A percentile compares a stretch with the other conserved stretches of the same genome.
Conservation (phyloP, 2,888 invertebrate species). For the Diarsia mendica region DNA sequence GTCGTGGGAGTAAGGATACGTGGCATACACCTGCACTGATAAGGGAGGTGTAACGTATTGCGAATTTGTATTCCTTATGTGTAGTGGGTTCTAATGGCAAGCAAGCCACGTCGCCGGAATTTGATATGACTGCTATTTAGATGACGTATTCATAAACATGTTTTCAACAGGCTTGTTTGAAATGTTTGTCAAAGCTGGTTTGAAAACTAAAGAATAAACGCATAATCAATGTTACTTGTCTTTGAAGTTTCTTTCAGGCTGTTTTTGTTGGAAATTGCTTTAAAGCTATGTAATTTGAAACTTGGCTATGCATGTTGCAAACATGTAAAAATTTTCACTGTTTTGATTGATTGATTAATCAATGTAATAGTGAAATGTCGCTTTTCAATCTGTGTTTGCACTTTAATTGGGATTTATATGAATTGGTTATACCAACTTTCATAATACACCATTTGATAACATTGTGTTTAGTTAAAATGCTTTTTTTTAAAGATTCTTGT, state of each 20-base stretch:
- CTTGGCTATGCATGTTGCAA: not conserved
- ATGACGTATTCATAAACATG: conserved; percentile 47
- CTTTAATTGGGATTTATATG: not conserved
- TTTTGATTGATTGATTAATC: not conserved
- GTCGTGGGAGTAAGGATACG: conserved; percentile 42
- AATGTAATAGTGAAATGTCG: not conserved
- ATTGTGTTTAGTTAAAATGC: not conserved
- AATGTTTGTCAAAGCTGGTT: not conserved
- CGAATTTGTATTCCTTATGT: conserved; percentile 52
- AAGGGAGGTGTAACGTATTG: conserved; percentile 31
- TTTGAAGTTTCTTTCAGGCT: not conserved
- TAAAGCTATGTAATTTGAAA: too few species aligned
- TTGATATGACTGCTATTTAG: conserved; percentile 40
- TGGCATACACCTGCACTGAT: conserved; percentile 58
- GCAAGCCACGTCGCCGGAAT: conserved; percentile 46
- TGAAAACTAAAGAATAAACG: not conserved
- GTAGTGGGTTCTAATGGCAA: conserved; percentile 24
- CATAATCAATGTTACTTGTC: not conserved
- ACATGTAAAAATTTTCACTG: not conserved
- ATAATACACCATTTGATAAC: not conserved
- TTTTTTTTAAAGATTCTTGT: not conserved
- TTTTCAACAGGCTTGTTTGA: conserved; percentile 3
- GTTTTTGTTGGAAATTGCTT: too few species aligned
- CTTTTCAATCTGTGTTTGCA: not conserved
- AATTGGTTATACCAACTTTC: fast-evolving